phyloP scores from a whole-genome alignment of 2,113 vertebrate genomes.

The Oncorhynchus kisutch region DNA sequence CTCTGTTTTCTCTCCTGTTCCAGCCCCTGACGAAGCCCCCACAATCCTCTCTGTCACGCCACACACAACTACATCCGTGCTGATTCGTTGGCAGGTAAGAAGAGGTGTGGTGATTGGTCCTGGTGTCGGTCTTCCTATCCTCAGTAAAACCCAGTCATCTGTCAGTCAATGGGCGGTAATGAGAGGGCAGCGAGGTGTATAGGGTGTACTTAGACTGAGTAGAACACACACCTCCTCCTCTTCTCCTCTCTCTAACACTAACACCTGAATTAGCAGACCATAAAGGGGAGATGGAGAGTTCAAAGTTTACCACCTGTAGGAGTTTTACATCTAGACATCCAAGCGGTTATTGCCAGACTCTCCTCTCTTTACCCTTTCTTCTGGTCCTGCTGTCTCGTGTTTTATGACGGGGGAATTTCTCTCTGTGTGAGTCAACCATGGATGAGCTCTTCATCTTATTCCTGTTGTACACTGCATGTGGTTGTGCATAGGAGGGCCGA shows the following conservation, averaged over 20 bases:
- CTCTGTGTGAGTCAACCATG: conserved; percentile 27
- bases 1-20: conserved; percentile 5
- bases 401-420: conserved; percentile 52
- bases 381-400: conserved; percentile 39
- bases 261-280: conserved; percentile 53
- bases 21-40: conserved; percentile 90
- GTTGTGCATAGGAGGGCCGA: background rate
- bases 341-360: conserved; percentile 49
- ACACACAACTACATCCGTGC: conserved; percentile 92
- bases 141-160: conserved; percentile 8
- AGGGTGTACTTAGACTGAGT: conserved; percentile 21
- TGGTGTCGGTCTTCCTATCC: background rate
- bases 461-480: background rate
- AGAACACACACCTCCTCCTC: background rate
- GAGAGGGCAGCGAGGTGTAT: conserved; percentile 19
- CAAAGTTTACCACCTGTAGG: conserved; percentile 30
- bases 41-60: conserved; percentile 88
- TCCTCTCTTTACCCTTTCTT: conserved; percentile 8
- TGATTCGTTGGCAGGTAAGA: conserved; percentile 93
- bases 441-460: background rate
- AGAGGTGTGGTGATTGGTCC: background rate
- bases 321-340: conserved; percentile 23
- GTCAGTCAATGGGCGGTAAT: conserved; percentile 42
- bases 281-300: conserved; percentile 55
- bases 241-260: conserved; percentile 2